Evolutionary conservation across 2,888 invertebrate genomes (phyloP).

Genomic region (Stictocephala bisonia): DNA sequence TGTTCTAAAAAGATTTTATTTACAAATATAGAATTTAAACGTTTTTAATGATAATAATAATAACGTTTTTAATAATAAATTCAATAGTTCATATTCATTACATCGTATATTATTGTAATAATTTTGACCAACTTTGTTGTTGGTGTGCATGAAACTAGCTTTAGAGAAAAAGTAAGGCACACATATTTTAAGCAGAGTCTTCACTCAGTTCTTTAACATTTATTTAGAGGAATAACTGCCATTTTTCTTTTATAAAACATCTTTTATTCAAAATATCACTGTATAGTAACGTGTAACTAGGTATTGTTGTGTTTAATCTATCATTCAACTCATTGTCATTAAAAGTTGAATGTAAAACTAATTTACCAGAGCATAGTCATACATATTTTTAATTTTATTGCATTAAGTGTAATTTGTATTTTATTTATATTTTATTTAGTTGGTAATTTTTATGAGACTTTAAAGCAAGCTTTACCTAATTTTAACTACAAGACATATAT

Average conservation of each 20-base stretch:
- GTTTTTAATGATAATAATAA: too few species aligned
- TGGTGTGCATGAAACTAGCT: not conserved
- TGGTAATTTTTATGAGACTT: slow-evolving; percentile 14
- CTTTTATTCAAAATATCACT: slow-evolving; percentile 22
- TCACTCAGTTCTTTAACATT: not conserved
- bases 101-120: too few species aligned
- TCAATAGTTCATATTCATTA: too few species aligned
- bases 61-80: too few species aligned
- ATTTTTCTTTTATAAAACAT: slow-evolving; percentile 44
- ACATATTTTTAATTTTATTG: slow-evolving; percentile 29
- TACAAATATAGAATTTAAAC: too few species aligned
- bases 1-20: too few species aligned
- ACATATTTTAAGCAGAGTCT: slow-evolving; percentile 16
- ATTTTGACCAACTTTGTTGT: not conserved
- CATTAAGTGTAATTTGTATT: slow-evolving; percentile 40
- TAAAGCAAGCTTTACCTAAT: slow-evolving; percentile 28
- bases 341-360: slow-evolving; percentile 43
- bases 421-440: slow-evolving; percentile 37
- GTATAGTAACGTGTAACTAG: slow-evolving; percentile 35
- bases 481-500: not conserved
- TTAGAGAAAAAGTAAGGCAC: not conserved
- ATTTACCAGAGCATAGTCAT: slow-evolving; percentile 45
- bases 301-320: slow-evolving; percentile 29
- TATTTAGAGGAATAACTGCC: slow-evolving; percentile 41
- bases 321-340: slow-evolving; percentile 36